These are phyloP conservation scores for Eclectus roratus DNA, from an alignment of 2,113 vertebrate species.

Conservation along the genomic window DNA sequence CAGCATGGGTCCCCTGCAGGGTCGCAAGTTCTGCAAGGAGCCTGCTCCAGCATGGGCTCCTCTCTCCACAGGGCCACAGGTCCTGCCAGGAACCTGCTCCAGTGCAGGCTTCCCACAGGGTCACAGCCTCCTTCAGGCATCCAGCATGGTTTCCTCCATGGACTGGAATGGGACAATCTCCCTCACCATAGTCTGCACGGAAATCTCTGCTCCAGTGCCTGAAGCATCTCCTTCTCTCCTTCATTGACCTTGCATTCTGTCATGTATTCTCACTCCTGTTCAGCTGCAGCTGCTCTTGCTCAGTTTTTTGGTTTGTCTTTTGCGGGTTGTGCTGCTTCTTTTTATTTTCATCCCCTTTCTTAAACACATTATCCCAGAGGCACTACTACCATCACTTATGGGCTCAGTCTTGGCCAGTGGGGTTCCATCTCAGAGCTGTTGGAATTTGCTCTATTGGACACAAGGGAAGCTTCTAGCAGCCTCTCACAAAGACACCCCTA, in stretches of 20 bases:
- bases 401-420: background rate
- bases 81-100: background rate
- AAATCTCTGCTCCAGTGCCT: background rate
- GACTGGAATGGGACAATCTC: background rate
- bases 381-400: accelerated
- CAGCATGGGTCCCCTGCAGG: background rate
- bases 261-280: background rate
- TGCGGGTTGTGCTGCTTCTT: background rate
- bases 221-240: background rate
- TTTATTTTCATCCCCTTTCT: background rate
- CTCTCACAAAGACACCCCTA: background rate
- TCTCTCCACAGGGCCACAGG: background rate
- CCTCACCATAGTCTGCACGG: background rate
- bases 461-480: background rate
- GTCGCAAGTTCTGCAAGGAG: background rate
- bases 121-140: background rate
- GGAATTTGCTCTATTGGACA: background rate
- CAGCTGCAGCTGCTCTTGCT: background rate
- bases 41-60: background rate
- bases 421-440: background rate
- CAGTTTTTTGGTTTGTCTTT: background rate
- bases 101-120: background rate
- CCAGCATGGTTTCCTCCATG: background rate
- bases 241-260: background rate
- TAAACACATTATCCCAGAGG: background rate